phyloP scores from a whole-genome alignment of 1,140 invertebrate genomes.

The Ceratina australensis region DNA sequence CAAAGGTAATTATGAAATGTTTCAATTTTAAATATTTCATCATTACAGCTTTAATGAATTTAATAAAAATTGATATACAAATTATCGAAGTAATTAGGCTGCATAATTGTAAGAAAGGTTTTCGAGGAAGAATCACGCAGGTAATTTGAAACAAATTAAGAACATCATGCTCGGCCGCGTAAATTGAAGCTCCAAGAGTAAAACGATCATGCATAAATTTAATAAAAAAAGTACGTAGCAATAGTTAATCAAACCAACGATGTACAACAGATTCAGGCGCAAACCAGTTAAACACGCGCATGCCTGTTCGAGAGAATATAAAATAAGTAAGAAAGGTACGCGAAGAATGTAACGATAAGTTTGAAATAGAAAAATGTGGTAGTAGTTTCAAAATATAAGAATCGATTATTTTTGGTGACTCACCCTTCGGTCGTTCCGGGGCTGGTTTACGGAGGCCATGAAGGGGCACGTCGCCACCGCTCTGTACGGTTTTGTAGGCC shows the following conservation, averaged over 20 bases:
- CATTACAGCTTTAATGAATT: too few relatives aligned
- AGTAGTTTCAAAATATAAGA: background rate
- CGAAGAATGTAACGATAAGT: background rate
- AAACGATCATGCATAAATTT: slow-evolving; percentile 18
- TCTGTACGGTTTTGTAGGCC: slow-evolving; percentile 91
- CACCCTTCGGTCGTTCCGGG: slow-evolving; percentile 92
- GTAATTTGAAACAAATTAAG: background rate
- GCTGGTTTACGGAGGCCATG: slow-evolving; percentile 92
- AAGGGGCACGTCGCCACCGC: slow-evolving; percentile 94
- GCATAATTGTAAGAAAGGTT: too few relatives aligned
- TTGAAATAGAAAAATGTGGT: background rate
- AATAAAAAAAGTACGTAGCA: background rate
- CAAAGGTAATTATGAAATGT: too few relatives aligned
- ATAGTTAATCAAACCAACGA: slow-evolving; percentile 18
- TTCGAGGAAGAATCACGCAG: background rate
- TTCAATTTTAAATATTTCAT: too few relatives aligned
- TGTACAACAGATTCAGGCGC: background rate
- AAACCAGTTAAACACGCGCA: background rate
- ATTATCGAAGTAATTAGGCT: too few relatives aligned
- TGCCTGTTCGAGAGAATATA: slow-evolving; percentile 8
- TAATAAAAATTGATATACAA: too few relatives aligned
- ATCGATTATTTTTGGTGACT: slow-evolving; percentile 57
- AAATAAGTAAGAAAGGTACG: background rate
- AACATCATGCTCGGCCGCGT: slow-evolving; percentile 10
- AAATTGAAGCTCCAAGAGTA: background rate